phyloP scores from a whole-genome alignment of 2,888 invertebrate species.

The Ctena decussata region DNA sequence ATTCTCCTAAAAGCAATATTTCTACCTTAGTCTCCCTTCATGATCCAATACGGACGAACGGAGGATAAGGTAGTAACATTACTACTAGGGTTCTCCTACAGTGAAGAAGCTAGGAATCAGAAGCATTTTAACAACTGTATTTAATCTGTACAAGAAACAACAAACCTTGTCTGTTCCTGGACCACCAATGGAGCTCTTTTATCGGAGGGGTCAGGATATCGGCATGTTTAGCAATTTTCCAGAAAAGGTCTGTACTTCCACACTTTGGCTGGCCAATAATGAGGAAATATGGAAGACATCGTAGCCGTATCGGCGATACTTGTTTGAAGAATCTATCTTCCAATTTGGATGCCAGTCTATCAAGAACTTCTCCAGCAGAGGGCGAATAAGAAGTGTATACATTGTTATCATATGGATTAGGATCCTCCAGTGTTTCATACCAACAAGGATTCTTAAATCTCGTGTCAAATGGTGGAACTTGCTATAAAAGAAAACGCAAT shows the following conservation, averaged over 20 bases:
- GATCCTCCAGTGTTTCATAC: slow-evolving; percentile 70
- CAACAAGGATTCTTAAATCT: slow-evolving; percentile 81
- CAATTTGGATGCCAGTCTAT: slow-evolving; percentile 18
- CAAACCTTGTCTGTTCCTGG: slow-evolving; percentile 76
- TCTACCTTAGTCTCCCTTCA: too few species aligned
- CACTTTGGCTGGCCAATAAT: slow-evolving; percentile 82
- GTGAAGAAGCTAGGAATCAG: too few species aligned
- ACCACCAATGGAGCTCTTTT: slow-evolving; percentile 84
- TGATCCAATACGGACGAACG: too few species aligned
- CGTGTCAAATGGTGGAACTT: slow-evolving; percentile 65
- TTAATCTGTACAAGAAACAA: neutral
- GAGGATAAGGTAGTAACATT: too few species aligned
- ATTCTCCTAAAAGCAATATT: too few species aligned
- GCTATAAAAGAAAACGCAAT: slow-evolving; percentile 61
- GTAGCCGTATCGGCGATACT: slow-evolving; percentile 60
- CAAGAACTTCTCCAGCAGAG: slow-evolving; percentile 39
- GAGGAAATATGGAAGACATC: slow-evolving; percentile 95
- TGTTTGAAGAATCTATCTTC: slow-evolving; percentile 21
- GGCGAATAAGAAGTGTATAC: slow-evolving; percentile 65
- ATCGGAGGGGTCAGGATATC: slow-evolving; percentile 76
- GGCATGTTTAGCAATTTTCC: slow-evolving; percentile 75
- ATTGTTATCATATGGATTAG: slow-evolving; percentile 74
- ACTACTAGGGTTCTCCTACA: too few species aligned
- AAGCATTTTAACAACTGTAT: too few species aligned
- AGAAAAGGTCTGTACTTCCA: slow-evolving; percentile 80